phyloP scores from a whole-genome alignment of 2,797 vertebrate genomes.

The Novumbra hubbsi region DNA sequence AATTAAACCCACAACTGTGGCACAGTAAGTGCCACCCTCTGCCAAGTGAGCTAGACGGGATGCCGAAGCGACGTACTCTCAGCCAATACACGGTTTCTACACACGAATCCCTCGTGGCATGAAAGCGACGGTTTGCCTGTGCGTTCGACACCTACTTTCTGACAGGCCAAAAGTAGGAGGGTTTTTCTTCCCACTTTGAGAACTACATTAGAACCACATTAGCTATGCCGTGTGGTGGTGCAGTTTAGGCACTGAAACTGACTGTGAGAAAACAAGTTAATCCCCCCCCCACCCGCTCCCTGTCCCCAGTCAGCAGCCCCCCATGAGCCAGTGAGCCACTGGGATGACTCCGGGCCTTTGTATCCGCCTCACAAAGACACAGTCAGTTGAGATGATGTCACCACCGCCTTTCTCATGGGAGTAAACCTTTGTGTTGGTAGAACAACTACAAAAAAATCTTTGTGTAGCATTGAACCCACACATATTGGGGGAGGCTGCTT shows the following conservation, averaged over 20 bases:
- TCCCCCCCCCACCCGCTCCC: conserved; percentile 50
- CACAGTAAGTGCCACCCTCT: too few species aligned
- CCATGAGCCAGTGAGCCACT: conserved; percentile 37
- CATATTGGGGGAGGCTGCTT: conserved; percentile 64
- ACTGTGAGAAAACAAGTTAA: conserved; percentile 51
- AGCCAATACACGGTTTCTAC: not conserved
- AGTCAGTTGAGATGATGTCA: conserved; percentile 85
- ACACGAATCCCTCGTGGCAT: not conserved
- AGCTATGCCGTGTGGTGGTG: conserved; percentile 42
- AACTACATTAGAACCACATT: conserved; percentile 63
- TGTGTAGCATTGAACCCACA: conserved; percentile 76
- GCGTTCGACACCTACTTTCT: conserved; percentile 29
- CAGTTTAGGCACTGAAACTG: conserved; percentile 32
- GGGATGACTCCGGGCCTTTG: conserved; percentile 78
- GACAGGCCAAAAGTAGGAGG: conserved; percentile 11
- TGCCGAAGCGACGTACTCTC: conserved; percentile 22
- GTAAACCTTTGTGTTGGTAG: conserved; percentile 77
- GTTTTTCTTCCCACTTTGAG: conserved; percentile 46
- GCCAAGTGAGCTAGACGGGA: conserved; percentile 6
- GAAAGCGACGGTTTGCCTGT: not conserved
- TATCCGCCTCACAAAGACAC: conserved; percentile 75
- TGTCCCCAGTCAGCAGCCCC: conserved; percentile 38
- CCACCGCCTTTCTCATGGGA: conserved; percentile 78
- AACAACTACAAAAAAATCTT: conserved; percentile 84
- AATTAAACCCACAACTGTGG: too few species aligned